Base-by-base conservation (phyloP, 2,797 vertebrate genomes). In the Eulemur mongoz region DNA sequence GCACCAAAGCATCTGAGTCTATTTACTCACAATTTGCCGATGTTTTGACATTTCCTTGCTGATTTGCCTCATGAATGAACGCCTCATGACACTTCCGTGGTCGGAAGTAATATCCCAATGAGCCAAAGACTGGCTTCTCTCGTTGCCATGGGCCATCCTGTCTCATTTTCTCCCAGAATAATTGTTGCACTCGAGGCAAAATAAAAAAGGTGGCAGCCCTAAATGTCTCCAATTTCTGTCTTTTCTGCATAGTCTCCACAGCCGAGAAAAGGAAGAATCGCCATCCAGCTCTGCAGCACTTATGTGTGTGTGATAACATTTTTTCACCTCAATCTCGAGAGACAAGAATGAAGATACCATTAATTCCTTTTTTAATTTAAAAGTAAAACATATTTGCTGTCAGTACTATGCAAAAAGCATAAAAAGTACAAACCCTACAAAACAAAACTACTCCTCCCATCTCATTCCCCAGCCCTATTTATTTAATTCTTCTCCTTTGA, bases 21-120 rank as follows among this genome's bases (percentile, higher is more conserved):
- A 45, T 97, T 97, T 97, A 94, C 95, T 97, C 89, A 96, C 93
- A 89, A 96, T 90, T 94, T 85, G 92, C 83, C 11, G n/a, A 93
- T 97, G 97, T 97, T 94, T 97, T 96, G 93, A 96, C 95, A 96
- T 95, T 80, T 72, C 54, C 61, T 91, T 89, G 50, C 40, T 92
- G 89, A 78, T 96, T 90, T 95, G 85, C 45, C 90, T 92, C 25
- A 7, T 35, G 87, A 97, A 70, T 43, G 93, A 87, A 67, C 0
- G 82, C n/a, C 82, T 96, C 82, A 5, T 67, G 63, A 93, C 59
- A 89, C 40, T 65, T 93, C 89, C 0, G 17, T 25, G 5, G 91
- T 91, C 0, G 0, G 48, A 96, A 95, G 83, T 61, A 52, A 73
- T 84, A 93, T 25, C 75, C 45, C 89, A 78, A 17, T 12, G 65